These are phyloP conservation scores for Neosilurus mollespiculum DNA, from an alignment of 2,797 vertebrate genomes.

Conservation along the genomic window DNA sequence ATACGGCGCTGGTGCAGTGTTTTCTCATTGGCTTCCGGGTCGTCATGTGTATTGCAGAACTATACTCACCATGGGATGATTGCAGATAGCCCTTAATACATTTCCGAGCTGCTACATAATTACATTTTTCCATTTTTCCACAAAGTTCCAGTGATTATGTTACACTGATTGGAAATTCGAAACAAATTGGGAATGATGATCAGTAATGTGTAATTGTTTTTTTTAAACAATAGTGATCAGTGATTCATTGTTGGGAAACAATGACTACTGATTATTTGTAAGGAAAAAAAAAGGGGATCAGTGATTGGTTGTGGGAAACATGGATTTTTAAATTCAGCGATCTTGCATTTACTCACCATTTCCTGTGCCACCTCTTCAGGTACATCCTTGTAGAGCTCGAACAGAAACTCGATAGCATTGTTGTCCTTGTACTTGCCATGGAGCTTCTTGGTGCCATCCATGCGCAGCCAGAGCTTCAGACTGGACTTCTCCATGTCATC, in stretches of 20 bases:
- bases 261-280: background rate
- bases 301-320: background rate
- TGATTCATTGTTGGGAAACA: background rate
- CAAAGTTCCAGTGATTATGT: too few relatives aligned
- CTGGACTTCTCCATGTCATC: constrained; percentile 87
- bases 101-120: too few relatives aligned
- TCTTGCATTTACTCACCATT: constrained; percentile 81
- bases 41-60: too few relatives aligned
- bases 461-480: constrained; percentile 96
- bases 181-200: too few relatives aligned
- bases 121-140: too few relatives aligned
- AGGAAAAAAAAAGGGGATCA: background rate
- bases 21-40: too few relatives aligned
- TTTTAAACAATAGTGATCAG: background rate
- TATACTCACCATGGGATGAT: too few relatives aligned
- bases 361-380: constrained; percentile 97
- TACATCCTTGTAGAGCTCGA: constrained; percentile 93
- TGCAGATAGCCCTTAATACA: too few relatives aligned
- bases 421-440: constrained; percentile 97
- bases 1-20: too few relatives aligned
- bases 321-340: too few relatives aligned
- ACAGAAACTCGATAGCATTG: constrained; percentile 97
- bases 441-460: constrained; percentile 92
- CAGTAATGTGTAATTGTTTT: too few relatives aligned
- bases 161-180: too few relatives aligned